Base-by-base conservation (phyloP, 2,797 vertebrate species). In the Cyprinodon diabolis region DNA sequence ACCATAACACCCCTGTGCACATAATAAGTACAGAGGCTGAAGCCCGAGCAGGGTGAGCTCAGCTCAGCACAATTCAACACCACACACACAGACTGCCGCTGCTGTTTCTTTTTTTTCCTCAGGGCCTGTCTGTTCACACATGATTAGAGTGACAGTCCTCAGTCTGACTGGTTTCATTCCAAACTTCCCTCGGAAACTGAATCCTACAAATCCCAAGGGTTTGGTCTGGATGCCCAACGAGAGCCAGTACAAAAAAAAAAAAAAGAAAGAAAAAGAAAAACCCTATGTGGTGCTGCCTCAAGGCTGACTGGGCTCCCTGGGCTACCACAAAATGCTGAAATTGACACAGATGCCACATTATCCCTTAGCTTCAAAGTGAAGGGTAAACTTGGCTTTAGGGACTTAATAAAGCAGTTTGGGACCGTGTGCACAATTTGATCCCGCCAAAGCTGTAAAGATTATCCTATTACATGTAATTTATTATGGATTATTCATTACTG, bases 131-230 rank as follows among this genome's bases (percentile, higher is more conserved):
- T 92, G 92, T 78, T 88, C 82, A 79, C 87, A 84, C 83, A 85
- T 71, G 92, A 93, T 94, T 93, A 92, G 78, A 90, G 81, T 82
- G 91, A 90, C 90, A 91, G 89, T 87, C 81, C 88, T 91, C 90
- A 54, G 86, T 90, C 91, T 87, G 86, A 84, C 87, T 87, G 90
- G 79, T 86, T 89, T 87, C 58, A 48, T 86, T 92, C 87, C 90
- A 76, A 82, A 80, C 74, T 78, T 75, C 74, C 72, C 82, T 86
- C 83, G 60, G 85, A 66, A 74, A 80, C 87, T 81, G 77, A 85
- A 77, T 80, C 83, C 84, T 81, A 83, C 88, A 89, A 84, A 85
- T 87, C 87, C 90, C 86, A 77, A 15, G 52, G 81, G 87, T 74
- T 72, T 30, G 81, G 75, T 85, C 84, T 77, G 86, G 57, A 55